Evolutionary conservation across 64 coral and sea anemone genomes (phyloP).

Genomic region (Stichodactyla helianthus): DNA sequence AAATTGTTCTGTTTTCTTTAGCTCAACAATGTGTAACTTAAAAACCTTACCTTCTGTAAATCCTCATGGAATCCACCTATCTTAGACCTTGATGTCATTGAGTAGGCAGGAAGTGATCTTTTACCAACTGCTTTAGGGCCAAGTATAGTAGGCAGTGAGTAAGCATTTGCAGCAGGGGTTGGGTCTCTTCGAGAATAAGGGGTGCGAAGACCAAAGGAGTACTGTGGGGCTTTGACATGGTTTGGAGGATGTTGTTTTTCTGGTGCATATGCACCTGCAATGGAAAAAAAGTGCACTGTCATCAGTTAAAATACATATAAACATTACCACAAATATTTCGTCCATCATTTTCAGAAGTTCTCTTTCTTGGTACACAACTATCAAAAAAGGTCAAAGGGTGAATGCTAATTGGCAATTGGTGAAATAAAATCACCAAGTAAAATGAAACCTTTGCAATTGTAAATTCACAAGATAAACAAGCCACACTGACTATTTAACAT

Average conservation of each 20-base stretch:
- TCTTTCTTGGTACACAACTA: no score
- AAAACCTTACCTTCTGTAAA: constrained; percentile 67
- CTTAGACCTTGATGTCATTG: constrained; percentile 81
- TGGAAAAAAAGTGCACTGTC: not conserved
- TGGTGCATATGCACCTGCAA: constrained; percentile 74
- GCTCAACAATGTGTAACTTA: not conserved
- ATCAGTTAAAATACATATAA: no score
- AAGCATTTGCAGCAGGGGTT: constrained; percentile 78
- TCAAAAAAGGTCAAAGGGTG: no score
- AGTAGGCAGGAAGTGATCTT: constrained; percentile 65
- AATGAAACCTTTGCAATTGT: no score
- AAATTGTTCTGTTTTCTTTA: no score
- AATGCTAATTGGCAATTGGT: no score
- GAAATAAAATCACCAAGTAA: no score
- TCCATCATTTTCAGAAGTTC: no score
- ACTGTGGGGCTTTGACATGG: constrained; percentile 61
- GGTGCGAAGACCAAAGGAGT: constrained; percentile 93
- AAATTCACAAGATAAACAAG: no score
- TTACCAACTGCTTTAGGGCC: constrained; percentile 89
- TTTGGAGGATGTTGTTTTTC: constrained; percentile 67
- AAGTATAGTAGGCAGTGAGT: constrained; percentile 58
- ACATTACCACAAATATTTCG: no score
- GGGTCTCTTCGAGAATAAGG: constrained; percentile 56
- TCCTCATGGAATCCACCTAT: constrained; percentile 99
- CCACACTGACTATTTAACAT: no score